These are phyloP conservation scores for Dysmachus trigonus DNA, from an alignment of 2,888 invertebrate species.

Conservation along the genomic window DNA sequence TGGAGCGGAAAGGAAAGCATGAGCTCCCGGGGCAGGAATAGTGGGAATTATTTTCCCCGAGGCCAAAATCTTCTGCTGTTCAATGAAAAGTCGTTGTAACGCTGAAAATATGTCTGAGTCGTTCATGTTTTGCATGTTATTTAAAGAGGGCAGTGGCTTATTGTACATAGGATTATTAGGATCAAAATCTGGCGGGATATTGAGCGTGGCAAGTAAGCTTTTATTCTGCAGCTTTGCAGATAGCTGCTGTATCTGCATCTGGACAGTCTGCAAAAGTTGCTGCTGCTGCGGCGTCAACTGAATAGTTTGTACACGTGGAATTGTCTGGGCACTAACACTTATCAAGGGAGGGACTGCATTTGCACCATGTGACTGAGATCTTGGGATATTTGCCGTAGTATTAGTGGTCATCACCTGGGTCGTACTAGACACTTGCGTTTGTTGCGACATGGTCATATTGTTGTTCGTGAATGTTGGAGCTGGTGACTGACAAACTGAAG, in stretches of 20 bases:
- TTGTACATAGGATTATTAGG: constrained; percentile 60
- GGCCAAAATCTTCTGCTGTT: constrained; percentile 76
- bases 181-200: constrained; percentile 62
- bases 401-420: neutral
- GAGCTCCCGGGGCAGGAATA: constrained; percentile 62
- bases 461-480: neutral
- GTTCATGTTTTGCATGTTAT: constrained; percentile 63
- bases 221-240: constrained; percentile 67
- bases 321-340: constrained; percentile 57
- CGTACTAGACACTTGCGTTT: neutral
- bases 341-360: constrained; percentile 53
- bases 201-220: constrained; percentile 58
- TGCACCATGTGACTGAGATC: constrained; percentile 46
- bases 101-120: constrained; percentile 68
- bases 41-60: constrained; percentile 75
- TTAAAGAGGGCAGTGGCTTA: constrained; percentile 61
- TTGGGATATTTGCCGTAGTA: constrained; percentile 31
- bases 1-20: constrained; percentile 53
- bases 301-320: constrained; percentile 75
- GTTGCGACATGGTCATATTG: neutral
- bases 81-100: constrained; percentile 71
- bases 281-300: constrained; percentile 79
- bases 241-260: constrained; percentile 75
- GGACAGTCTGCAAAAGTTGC: constrained; percentile 71
- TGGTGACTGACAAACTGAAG: neutral